Evolutionary conservation across 2,797 vertebrate genomes (phyloP).

Genomic region (Salarias fasciatus): DNA sequence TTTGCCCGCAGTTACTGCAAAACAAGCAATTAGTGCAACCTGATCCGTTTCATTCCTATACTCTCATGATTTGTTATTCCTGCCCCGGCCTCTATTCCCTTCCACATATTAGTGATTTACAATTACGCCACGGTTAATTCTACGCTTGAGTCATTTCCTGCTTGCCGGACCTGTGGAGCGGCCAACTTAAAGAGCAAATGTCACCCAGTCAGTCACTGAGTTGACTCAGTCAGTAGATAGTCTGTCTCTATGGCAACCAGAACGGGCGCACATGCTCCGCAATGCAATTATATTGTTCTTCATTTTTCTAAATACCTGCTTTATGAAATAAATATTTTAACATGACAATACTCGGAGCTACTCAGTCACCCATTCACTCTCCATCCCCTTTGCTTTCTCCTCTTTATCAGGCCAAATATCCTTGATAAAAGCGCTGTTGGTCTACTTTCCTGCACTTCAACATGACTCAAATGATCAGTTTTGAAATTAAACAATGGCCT

Average conservation of each 20-base stretch:
- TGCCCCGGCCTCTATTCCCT: conserved; percentile 22
- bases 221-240: conserved; percentile 69
- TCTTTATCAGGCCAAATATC: not conserved
- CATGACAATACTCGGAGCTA: not conserved
- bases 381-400: no score
- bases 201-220: conserved; percentile 67
- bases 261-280: conserved; percentile 50
- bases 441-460: not conserved
- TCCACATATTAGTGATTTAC: conserved; percentile 44
- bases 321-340: not conserved
- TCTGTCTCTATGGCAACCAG: conserved; percentile 79
- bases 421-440: not conserved
- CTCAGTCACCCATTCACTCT: not conserved
- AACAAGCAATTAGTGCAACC: conserved; percentile 27
- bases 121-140: conserved; percentile 46
- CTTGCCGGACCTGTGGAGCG: conserved; percentile 47
- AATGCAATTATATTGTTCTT: conserved; percentile 50
- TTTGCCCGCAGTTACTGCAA: conserved; percentile 9
- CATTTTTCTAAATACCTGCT: conserved; percentile 19
- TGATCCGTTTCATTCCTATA: conserved; percentile 9
- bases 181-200: conserved; percentile 74
- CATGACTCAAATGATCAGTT: not conserved
- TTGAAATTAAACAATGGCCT: not conserved
- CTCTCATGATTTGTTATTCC: conserved; percentile 1
- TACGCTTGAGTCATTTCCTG: conserved; percentile 38